phyloP scores from a whole-genome alignment of 2,888 invertebrate species.

The Scotopteryx bipunctaria region DNA sequence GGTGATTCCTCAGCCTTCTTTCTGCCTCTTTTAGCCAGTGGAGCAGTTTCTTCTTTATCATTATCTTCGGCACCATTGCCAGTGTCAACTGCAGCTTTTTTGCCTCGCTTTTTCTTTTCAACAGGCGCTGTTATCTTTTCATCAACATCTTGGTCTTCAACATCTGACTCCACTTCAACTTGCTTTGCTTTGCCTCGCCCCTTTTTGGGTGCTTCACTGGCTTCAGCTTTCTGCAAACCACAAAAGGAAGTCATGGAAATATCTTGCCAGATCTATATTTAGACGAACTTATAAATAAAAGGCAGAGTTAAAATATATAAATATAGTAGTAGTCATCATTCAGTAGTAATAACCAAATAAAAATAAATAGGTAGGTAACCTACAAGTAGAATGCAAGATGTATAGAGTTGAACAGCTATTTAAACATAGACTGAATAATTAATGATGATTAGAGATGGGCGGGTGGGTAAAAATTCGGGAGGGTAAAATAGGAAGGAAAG shows the following conservation, averaged over 20 bases:
- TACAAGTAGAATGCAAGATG: too few relatives aligned
- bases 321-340: too few relatives aligned
- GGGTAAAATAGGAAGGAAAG: too few relatives aligned
- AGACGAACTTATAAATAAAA: too few relatives aligned
- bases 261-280: not conserved
- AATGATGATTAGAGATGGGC: too few relatives aligned
- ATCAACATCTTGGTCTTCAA: constrained; percentile 37
- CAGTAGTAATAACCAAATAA: too few relatives aligned
- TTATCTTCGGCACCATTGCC: constrained; percentile 46
- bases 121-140: constrained; percentile 39
- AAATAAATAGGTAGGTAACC: too few relatives aligned
- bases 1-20: constrained; percentile 59
- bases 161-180: constrained; percentile 45
- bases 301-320: too few relatives aligned
- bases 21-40: constrained; percentile 63
- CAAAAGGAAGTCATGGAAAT: not conserved
- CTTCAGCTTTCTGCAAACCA: constrained; percentile 68
- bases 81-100: constrained; percentile 53
- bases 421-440: too few relatives aligned
- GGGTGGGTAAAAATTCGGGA: too few relatives aligned
- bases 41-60: constrained; percentile 55
- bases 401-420: too few relatives aligned
- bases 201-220: constrained; percentile 66
- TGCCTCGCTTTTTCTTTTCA: constrained; percentile 63
- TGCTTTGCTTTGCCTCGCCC: constrained; percentile 68